Evolutionary conservation across 1,140 invertebrate species (phyloP).

Genomic region (Cheumatopsyche charites): DNA sequence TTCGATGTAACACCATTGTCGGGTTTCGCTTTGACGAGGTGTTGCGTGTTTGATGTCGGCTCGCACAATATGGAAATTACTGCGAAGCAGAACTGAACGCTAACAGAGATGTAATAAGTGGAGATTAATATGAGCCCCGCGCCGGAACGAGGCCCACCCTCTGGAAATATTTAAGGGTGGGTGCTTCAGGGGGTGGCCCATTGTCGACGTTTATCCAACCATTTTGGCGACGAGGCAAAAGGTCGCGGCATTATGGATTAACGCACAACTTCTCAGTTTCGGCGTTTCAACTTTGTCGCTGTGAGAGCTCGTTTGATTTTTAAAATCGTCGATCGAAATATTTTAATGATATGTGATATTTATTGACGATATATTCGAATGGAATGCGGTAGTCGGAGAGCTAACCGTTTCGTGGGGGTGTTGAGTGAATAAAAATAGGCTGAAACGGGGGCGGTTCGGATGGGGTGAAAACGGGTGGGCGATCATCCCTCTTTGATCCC

Average conservation of each 20-base stretch:
- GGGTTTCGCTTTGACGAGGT: constrained; percentile 36
- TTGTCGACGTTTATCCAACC: constrained; percentile 39
- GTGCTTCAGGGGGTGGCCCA: background rate
- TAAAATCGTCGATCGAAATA: no score
- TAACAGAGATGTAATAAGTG: constrained; percentile 40
- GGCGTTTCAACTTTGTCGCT: background rate
- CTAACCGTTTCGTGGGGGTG: background rate
- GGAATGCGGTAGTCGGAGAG: constrained; percentile 28
- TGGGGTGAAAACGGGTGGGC: background rate
- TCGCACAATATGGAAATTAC: constrained; percentile 40
- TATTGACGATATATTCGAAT: constrained; percentile 18
- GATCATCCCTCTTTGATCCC: constrained; percentile 40
- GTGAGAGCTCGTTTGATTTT: background rate
- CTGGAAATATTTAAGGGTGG: background rate
- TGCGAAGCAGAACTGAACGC: constrained; percentile 38
- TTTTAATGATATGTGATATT: background rate
- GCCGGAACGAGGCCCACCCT: background rate
- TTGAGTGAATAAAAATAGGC: no score
- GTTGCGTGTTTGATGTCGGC: constrained; percentile 40
- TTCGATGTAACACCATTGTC: constrained; percentile 28
- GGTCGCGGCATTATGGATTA: constrained; percentile 17
- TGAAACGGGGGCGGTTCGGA: background rate
- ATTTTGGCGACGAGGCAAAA: constrained; percentile 24
- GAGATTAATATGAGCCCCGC: constrained; percentile 36
- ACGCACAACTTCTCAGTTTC: background rate